Evolutionary conservation across 2,888 invertebrate genomes (phyloP), one percentile per base, ranked within the genome.

Genomic region (Tethea ocularis): DNA sequence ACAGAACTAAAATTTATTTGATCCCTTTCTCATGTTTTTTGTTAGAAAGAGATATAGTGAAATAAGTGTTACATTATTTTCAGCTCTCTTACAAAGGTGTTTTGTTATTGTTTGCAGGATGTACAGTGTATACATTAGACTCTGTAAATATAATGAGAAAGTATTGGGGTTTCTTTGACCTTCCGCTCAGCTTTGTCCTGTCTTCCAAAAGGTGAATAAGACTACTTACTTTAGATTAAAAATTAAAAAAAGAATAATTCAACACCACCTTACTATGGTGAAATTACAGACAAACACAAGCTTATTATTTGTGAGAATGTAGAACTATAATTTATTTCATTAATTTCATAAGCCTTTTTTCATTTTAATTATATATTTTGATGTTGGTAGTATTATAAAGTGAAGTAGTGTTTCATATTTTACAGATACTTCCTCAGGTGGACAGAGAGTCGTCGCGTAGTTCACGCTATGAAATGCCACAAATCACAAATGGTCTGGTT

Each of bases 401-500:
- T 33, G 1, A 38, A n/a, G 38, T 1, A 0, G 15, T 23, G 15
- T 56, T 26, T 59, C n/a, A 17, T 6, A 84, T 88, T 3, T 84
- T 88, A 63, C 79, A 96, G 96, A 90, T 96, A 95, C 83, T 95
- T 96, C 82, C 91, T 95, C 38, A 94, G 94, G 59, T 94, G 94
- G 93, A 90, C 93, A 6, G 95, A 95, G 68, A 94, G 95, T 57
- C 80, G 91, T 4, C 84, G 93, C 24, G 88, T 96, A 26, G 94
- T 96, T 83, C 89, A 93, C 67, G 98, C 98, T 4, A 98, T 99
- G 98, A 93, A 94, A 67, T 94, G 95, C 59, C 98, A 99, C 85
- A 90, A 94, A 69, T 97, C 98, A n/a, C 99, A 99, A 87, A 95
- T 98, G 91, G 95, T 97, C 46, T 99, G 99, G 99, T 99, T 97